Percentiles rank a stretch among this genome's conserved stretches.
Evolutionary conservation across 2,888 invertebrate genomes (phyloP).

Genomic region (Tridacna crocea): DNA sequence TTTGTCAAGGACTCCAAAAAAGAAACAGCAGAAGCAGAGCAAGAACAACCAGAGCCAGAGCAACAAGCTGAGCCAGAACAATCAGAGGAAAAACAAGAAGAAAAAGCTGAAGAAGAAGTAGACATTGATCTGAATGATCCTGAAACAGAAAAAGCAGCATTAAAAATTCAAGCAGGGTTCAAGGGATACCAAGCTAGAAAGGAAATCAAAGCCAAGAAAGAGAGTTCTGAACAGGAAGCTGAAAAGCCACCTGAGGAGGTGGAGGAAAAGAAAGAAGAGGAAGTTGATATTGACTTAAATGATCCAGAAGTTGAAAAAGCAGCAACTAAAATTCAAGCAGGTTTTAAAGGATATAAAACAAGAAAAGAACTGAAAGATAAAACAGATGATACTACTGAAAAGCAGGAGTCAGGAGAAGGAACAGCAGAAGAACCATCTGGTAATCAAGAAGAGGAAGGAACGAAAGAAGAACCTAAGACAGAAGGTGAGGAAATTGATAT

Average conservation of each 20-base stretch:
- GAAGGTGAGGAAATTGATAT: slow-evolving; percentile 79
- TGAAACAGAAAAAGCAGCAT: slow-evolving; percentile 76
- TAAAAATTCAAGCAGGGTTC: slow-evolving; percentile 81
- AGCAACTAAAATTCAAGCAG: slow-evolving; percentile 78
- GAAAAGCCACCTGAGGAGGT: slow-evolving; percentile 27
- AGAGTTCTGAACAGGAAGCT: slow-evolving; percentile 34
- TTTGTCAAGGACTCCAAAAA: background rate
- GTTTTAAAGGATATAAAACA: slow-evolving; percentile 74
- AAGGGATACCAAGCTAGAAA: slow-evolving; percentile 77
- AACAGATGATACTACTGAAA: slow-evolving; percentile 38
- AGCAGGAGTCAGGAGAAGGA: slow-evolving; percentile 37
- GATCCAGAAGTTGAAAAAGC: slow-evolving; percentile 74
- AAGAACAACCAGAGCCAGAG: background rate
- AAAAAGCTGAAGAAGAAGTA: slow-evolving; percentile 52
- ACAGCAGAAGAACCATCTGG: slow-evolving; percentile 25
- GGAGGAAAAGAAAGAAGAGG: slow-evolving; percentile 54
- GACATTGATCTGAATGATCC: slow-evolving; percentile 76
- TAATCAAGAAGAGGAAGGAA: slow-evolving; percentile 30
- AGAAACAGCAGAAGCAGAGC: background rate
- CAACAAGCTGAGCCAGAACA: slow-evolving; percentile 10
- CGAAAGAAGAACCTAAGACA: slow-evolving; percentile 36
- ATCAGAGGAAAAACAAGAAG: slow-evolving; percentile 25
- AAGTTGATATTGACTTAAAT: slow-evolving; percentile 74
- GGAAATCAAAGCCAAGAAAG: slow-evolving; percentile 67
- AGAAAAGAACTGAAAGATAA: slow-evolving; percentile 66